Base-by-base conservation (phyloP, 1,140 invertebrate species). In the Bombus turneri region DNA sequence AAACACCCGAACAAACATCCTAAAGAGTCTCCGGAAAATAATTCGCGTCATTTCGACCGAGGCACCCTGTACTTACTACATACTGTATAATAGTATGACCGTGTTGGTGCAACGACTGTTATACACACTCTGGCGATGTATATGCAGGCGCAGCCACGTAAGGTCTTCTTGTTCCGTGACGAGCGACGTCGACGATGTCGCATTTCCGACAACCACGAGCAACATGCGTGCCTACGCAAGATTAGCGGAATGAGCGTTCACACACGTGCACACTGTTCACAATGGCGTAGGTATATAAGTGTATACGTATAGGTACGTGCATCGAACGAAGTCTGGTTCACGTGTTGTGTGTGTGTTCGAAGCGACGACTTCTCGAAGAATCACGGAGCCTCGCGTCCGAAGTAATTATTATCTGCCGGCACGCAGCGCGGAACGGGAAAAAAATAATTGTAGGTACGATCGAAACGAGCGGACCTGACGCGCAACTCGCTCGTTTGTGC, bases 221-320 rank as follows among this genome's bases (percentile, higher is more conserved):
- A 86, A 90, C 87, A 91, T 87, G 89, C 90, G 89, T 90, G 89
- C 85, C 89, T 87, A 90, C 85, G 89, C 87, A 91, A 91, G 90
- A 91, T 91, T 91, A 91, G 87, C 87, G 82, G 59, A 91, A 87
- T 83, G 79, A 90, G 80, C 64, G 66, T 79, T 78, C 83, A 80
- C 75, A 71, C 86, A 39, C 53, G 37, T 62, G 39, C 62, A 59
- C 69, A 59, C 62, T 18, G 62, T 43, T 43, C 81, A 31, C 47
- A 71, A 34, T 43, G n/a, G 15, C 64, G 13, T 31, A 31, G 15
- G 15, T 15, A 66, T 18, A 18, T 5, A 8, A 8, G 62, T 3
- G n/a, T 64, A n/a, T 18, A 31, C 31, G 31, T 31, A 2, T 28
- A 39, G 37, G 31, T 39, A 69, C 53, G 74, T 53, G n/a, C 57